Evolutionary conservation across 1,140 invertebrate species (phyloP), one percentile per base, ranked within the genome.

Genomic region (Drosophila navojoa): DNA sequence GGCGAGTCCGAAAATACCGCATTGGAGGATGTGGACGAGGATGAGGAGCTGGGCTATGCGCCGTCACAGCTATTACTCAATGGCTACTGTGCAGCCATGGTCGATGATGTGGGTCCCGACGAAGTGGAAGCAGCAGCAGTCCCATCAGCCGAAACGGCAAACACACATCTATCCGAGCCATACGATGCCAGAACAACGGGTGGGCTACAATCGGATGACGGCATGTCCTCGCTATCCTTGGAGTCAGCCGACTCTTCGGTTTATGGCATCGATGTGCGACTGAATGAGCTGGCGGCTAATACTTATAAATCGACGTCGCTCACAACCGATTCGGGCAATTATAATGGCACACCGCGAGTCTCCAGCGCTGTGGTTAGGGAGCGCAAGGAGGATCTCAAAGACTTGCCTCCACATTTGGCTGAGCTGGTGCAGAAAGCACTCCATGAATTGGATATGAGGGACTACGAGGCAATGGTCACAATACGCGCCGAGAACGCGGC

Each of bases 61-160:
- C 94, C 94, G 32, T 93, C 94, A 2, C 92, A 92, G 44, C 92
- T 93, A 60, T 92, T 95, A 3, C 90, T 94, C 3, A 93, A 94
- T 75, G 94, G 94, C 5, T 94, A 94, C 76, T 92, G 92, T 45
- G 90, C 92, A 35, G 90, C 93, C 6, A 92, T 93, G 69, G 93
- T 94, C 19, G 93, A 95, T 67, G 84, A 89, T 22, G 71, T 50
- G 10, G 47, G 22, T 27, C 55, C 25, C 10, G 35, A 9, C 19
- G 35, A 38, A 11, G 11, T 13, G 54, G 40, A 62, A n/a, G 68
- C 29, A 74, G 66, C 47, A 44, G 38, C 69, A 52, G 16, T 16
- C 9, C 29, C 53, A n/a, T 50, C 42, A 55, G 19, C 73, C 7
- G 47, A 44, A 45, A 29, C 68, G 35, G 68, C 63, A 50, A 57